phyloP scores from a whole-genome alignment of 2,888 invertebrate genomes.

The Melolontha melolontha region DNA sequence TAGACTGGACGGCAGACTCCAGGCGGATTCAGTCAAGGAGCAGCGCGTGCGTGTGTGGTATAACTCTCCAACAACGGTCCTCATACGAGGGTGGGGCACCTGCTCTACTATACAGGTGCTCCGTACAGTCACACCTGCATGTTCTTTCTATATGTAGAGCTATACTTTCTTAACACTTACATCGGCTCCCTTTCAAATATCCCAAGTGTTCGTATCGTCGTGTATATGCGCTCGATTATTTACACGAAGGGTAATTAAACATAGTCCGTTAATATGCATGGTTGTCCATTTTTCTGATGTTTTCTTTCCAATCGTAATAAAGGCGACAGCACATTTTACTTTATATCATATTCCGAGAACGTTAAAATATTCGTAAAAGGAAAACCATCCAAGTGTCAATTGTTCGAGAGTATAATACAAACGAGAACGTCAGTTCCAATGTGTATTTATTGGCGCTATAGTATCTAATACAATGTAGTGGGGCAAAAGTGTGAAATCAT shows the following conservation, averaged over 20 bases:
- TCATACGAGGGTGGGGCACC: conserved; percentile 53
- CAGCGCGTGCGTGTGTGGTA: conserved; percentile 50
- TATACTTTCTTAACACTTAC: conserved; percentile 58
- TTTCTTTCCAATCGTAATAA: not conserved
- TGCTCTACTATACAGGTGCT: conserved; percentile 50
- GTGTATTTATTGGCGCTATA: too few species aligned
- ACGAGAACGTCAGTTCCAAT: not conserved
- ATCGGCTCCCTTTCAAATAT: conserved; percentile 41
- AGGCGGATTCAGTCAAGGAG: conserved; percentile 34
- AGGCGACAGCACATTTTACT: not conserved
- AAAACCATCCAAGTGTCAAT: not conserved
- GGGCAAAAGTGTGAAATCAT: too few species aligned
- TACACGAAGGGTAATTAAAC: conserved; percentile 40
- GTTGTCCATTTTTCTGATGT: conserved; percentile 23
- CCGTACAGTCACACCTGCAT: conserved; percentile 48
- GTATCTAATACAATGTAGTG: too few species aligned
- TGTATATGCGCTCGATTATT: conserved; percentile 36
- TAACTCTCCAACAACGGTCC: conserved; percentile 45
- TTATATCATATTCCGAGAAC: not conserved
- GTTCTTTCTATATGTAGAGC: conserved; percentile 53
- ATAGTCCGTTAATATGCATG: conserved; percentile 39
- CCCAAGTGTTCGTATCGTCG: conserved; percentile 34
- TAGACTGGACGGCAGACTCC: conserved; percentile 30
- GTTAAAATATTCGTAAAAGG: too few species aligned
- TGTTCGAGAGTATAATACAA: not conserved